These are phyloP conservation scores for Unio pictorum DNA, from an alignment of 2,888 invertebrate species.

Conservation along the genomic window DNA sequence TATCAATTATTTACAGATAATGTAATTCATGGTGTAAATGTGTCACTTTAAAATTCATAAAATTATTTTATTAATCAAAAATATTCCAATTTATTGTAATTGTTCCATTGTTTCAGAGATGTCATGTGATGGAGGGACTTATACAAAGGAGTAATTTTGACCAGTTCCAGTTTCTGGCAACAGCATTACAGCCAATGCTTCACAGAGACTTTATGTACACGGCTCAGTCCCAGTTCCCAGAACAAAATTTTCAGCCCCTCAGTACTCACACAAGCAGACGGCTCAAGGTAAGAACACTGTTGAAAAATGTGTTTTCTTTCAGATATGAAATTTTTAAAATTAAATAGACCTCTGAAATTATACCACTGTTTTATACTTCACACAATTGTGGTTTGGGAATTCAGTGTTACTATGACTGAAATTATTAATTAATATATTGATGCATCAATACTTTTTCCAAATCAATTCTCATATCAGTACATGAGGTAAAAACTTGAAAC, in stretches of 20 bases:
- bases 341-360: neutral
- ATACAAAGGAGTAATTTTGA: slow-evolving; percentile 53
- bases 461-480: too few relatives aligned
- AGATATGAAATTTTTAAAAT: neutral
- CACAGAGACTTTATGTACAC: slow-evolving; percentile 68
- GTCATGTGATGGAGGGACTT: slow-evolving; percentile 54
- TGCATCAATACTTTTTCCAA: too few relatives aligned
- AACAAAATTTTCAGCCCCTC: slow-evolving; percentile 59
- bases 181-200: slow-evolving; percentile 62
- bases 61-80: too few relatives aligned
- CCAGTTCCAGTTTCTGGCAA: slow-evolving; percentile 64
- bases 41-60: too few relatives aligned
- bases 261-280: slow-evolving; percentile 61
- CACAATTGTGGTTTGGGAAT: too few relatives aligned
- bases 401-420: too few relatives aligned
- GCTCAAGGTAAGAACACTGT: slow-evolving; percentile 47
- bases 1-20: too few relatives aligned
- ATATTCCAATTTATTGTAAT: too few relatives aligned
- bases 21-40: too few relatives aligned
- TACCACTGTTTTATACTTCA: too few relatives aligned
- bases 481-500: too few relatives aligned
- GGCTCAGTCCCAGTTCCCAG: slow-evolving; percentile 58
- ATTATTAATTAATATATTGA: too few relatives aligned
- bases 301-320: neutral
- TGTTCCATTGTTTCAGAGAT: slow-evolving; percentile 48